Evolutionary conservation across 1,140 invertebrate species (phyloP), one percentile per base, ranked within the genome.

Genomic region (Rhysida immarginata): DNA sequence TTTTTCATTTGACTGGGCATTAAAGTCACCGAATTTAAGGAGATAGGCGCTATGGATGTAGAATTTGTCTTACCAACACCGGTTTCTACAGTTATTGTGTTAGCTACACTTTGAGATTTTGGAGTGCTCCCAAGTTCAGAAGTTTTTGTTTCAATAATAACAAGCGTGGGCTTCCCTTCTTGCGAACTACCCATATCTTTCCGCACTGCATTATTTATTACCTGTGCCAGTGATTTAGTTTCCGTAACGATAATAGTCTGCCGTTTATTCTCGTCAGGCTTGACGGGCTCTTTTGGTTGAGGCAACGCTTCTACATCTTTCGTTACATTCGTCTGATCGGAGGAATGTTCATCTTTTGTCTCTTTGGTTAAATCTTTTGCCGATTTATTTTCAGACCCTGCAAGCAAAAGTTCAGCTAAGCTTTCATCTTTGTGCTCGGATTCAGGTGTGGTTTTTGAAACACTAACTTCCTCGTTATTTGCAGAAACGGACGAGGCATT

Each of bases 41-140:
- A 16, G 3, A 51, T 20, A 8, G 49, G 49, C 3, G 49, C 26
- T 13, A 51, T 8, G 5, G 49, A 26, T 25, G 49, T 51, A n/a
- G 49, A 8, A 8, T 2, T 13, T 51, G 61, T 75, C 77, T 54
- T 74, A 76, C 29, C 75, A 74, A 74, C 69, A 5, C 80, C 81
- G 58, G 85, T 82, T 66, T 83, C 80, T 13, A 82, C 80, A 23
- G 52, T 42, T 2, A 49, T 26, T 41, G 16, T 41, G 0, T 69
- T 55, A 26, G 64, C 69, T 62, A 72, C 67, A 3, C 64, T 56
- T 45, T 66, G 67, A 0, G 66, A 66, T 60, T 71, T 70, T 72
- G 71, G 16, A 5, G 16, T 35, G 16, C 5, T 8, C 5, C 5
- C 29, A 35, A 16, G 29, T 35, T 35, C 29, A 26, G 52, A 53